Evolutionary conservation across 1,140 invertebrate genomes (phyloP), one percentile per base, ranked within the genome.

Genomic region (Drosophila persimilis): DNA sequence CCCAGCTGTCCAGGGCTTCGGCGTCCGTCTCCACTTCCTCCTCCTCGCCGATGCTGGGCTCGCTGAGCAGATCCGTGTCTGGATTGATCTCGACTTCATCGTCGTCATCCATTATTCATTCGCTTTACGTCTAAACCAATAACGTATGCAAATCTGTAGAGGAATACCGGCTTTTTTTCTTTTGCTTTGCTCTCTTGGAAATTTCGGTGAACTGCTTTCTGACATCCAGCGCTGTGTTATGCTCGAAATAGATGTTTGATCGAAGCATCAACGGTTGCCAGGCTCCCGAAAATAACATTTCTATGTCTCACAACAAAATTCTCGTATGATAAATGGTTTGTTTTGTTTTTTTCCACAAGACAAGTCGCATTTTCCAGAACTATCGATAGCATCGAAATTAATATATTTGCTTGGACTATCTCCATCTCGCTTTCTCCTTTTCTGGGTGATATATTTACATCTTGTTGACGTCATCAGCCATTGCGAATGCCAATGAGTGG

Each of bases 81-180:
- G 65, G 60, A 11, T 71, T 67, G 17, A 69, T 58, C 5, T 88
- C 81, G 0, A 44, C 74, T 8, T 77, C 81, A 20, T 86, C 83
- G 5, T 88, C 75, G 3, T 77, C 64, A 8, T 81, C 69, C 52
- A 64, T 81, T 11, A 35, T 70, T 8, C 6, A 56, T 13, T 35
- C 31, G 31, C 31, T 35, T 3, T 35, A 13, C 24, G 24, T 26
- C 24, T 26, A 26, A 26, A 26, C 24, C 24, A 26, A 5, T 20
- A 20, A 20, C 15, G 11, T 7, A 24, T 8, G 52, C 9, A 22
- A 65, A 70, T 35, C 9, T 35, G 31, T 39, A 44, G 46, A 29
- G 52, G 47, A 53, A 13, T 2, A n/a, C 6, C 15, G 17, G 7
- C 15, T 52, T 52, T 17, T 17, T 53, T 15, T 7, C 26, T 52